A percentile compares a stretch with the other conserved stretches of the same genome.
Evolutionary conservation across 2,888 invertebrate species (phyloP).

Genomic region (Thecophora atra): DNA sequence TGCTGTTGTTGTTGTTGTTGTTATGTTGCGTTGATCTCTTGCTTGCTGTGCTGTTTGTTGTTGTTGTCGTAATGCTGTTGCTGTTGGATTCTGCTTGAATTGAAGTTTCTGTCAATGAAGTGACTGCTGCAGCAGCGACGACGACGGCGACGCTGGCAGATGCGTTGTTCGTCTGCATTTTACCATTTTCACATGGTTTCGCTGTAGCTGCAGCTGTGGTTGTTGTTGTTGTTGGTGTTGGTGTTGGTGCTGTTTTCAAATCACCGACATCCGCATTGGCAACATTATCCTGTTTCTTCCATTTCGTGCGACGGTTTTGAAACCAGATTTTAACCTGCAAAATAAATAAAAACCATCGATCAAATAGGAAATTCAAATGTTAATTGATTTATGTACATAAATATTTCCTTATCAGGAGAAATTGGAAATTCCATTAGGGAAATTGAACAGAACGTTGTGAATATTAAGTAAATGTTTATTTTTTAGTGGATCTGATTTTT

Average conservation of each 20-base stretch:
- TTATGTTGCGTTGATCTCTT: conserved; percentile 41
- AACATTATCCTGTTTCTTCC: conserved; percentile 94
- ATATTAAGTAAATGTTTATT: no score
- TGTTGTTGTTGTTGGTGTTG: conserved; percentile 39
- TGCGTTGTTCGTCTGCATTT: conserved; percentile 31
- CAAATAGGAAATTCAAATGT: neutral
- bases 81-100: conserved; percentile 38
- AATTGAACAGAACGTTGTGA: no score
- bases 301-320: conserved; percentile 66
- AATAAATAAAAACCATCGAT: conserved; percentile 22
- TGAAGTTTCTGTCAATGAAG: neutral
- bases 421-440: neutral
- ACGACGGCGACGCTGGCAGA: no score
- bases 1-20: conserved; percentile 44
- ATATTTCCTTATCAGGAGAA: no score
- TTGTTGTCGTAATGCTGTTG: conserved; percentile 28
- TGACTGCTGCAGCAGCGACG: conserved; percentile 11
- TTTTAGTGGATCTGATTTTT: no score
- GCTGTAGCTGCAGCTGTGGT: conserved; percentile 38
- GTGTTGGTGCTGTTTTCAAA: conserved; percentile 52
- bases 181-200: conserved; percentile 38
- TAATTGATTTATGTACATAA: no score
- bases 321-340: conserved; percentile 66
- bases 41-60: conserved; percentile 40
- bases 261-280: conserved; percentile 87